Percentiles rank a stretch among this genome's conserved stretches.
phyloP scores from a whole-genome alignment of 1,140 invertebrate genomes.

The Brachionus koreanus region DNA sequence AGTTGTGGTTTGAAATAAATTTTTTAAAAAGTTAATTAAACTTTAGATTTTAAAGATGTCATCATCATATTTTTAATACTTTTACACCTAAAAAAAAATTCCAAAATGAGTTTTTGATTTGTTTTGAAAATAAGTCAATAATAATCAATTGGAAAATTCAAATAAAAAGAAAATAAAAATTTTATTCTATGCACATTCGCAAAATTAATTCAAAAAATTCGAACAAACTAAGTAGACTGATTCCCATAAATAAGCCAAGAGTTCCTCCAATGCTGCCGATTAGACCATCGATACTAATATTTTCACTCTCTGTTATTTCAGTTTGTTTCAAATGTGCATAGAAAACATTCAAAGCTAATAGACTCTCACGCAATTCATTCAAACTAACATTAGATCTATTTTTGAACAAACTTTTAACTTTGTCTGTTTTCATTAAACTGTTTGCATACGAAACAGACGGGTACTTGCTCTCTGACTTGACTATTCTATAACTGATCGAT shows the following conservation, averaged over 20 bases:
- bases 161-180: too few species aligned
- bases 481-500: not conserved
- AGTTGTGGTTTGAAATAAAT: too few species aligned
- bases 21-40: too few species aligned
- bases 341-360: not conserved
- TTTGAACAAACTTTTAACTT: not conserved
- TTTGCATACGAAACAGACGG: not conserved
- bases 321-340: not conserved
- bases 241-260: not conserved
- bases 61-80: too few species aligned
- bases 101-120: too few species aligned
- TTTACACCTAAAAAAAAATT: too few species aligned
- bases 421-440: not conserved
- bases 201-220: not conserved
- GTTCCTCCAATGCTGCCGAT: not conserved
- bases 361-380: not conserved
- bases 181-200: not conserved
- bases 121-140: too few species aligned
- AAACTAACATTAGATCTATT: not conserved
- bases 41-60: too few species aligned
- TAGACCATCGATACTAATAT: not conserved
- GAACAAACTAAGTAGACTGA: not conserved
- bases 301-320: not conserved
- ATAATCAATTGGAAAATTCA: too few species aligned
- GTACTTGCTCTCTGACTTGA: not conserved